Conservation (phyloP, 1,140 invertebrate species). For the Drosophila oshimai region DNA sequence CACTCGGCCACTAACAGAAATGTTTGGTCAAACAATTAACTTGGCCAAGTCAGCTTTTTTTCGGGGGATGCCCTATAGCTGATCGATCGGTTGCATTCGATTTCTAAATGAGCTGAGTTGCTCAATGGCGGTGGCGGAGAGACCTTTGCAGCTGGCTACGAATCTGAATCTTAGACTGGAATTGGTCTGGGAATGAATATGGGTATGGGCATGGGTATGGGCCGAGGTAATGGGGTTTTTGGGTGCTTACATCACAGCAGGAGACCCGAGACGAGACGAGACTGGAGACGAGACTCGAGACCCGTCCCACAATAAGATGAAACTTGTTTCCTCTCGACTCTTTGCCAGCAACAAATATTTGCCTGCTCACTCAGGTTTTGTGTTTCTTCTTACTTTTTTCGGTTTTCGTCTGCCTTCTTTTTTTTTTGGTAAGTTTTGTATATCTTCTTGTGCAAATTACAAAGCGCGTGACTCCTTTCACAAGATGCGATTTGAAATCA, state of each 20-base stretch:
- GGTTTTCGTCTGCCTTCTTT: not conserved
- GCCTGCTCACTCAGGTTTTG: constrained; percentile 59
- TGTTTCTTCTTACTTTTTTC: constrained; percentile 16
- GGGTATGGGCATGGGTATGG: not conserved
- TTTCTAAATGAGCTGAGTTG: constrained; percentile 39
- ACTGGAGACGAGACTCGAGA: too few relatives aligned
- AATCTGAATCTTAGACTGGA: constrained; percentile 21
- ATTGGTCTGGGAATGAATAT: constrained; percentile 13
- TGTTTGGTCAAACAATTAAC: constrained; percentile 54
- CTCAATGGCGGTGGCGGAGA: constrained; percentile 33
- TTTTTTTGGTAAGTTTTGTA: constrained; percentile 11
- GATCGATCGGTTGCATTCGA: constrained; percentile 27
- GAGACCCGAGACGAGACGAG: too few relatives aligned
- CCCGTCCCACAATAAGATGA: constrained; percentile 45
- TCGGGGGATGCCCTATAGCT: constrained; percentile 33
- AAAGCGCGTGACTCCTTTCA: constrained; percentile 80
- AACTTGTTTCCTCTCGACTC: constrained; percentile 63
- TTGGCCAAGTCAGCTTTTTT: constrained; percentile 12
- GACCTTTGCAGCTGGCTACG: constrained; percentile 34
- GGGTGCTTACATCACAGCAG: constrained; percentile 70
- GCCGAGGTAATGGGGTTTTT: constrained; percentile 16
- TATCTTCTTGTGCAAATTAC: constrained; percentile 69
- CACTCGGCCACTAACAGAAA: constrained; percentile 44
- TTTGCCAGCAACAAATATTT: constrained; percentile 72
- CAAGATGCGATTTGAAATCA: constrained; percentile 62